phyloP scores from a whole-genome alignment of 2,797 vertebrate genomes.

The Picus viridis region DNA sequence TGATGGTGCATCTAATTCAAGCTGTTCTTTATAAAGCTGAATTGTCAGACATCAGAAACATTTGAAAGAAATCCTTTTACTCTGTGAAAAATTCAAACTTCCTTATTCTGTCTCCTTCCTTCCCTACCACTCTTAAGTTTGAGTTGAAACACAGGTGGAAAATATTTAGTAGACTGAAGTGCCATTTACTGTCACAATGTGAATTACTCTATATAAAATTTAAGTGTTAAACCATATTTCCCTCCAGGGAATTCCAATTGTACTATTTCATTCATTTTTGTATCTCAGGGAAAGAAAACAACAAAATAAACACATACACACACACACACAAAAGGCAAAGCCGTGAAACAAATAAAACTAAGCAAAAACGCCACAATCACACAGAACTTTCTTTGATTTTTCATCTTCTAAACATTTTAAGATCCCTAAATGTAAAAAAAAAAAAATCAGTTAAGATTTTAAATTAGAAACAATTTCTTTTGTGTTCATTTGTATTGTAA shows the following conservation, averaged over 20 bases:
- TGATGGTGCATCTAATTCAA: background rate
- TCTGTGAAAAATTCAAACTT: background rate
- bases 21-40: background rate
- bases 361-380: background rate
- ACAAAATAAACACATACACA: background rate
- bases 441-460: background rate
- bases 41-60: background rate
- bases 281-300: background rate
- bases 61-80: background rate
- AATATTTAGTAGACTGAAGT: background rate
- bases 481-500: background rate
- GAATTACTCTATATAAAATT: background rate
- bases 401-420: background rate
- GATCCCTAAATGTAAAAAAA: background rate
- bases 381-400: background rate
- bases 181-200: background rate
- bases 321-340: no score
- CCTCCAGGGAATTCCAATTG: background rate
- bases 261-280: background rate
- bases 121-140: background rate
- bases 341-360: background rate
- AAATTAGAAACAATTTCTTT: background rate
- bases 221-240: background rate
- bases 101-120: background rate
- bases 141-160: background rate